Evolutionary conservation across 2,888 invertebrate genomes (phyloP).

Genomic region (Phasia obesa): DNA sequence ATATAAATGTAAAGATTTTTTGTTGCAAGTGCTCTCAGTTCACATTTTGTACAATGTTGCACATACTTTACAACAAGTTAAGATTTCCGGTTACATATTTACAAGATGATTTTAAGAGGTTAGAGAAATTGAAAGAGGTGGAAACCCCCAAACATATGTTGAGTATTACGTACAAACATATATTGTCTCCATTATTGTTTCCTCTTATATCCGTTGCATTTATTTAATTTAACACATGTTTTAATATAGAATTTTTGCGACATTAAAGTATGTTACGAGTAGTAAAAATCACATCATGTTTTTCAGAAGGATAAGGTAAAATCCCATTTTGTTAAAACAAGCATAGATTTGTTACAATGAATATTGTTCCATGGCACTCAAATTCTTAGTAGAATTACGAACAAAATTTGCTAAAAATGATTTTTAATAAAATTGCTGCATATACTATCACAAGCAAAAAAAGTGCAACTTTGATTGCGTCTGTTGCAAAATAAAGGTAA

Average conservation of each 20-base stretch:
- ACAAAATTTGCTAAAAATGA: no score
- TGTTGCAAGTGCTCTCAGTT: background rate
- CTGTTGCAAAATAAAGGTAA: no score
- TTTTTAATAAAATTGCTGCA: background rate
- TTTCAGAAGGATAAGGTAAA: constrained; percentile 10
- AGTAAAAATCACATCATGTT: constrained; percentile 18
- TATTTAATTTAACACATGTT: constrained; percentile 50
- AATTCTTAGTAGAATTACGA: background rate
- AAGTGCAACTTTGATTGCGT: no score
- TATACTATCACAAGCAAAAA: no score
- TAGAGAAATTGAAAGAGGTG: constrained; percentile 36
- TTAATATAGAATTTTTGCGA: constrained; percentile 41
- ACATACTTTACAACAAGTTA: constrained; percentile 33
- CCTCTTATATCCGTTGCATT: constrained; percentile 34
- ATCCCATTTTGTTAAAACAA: background rate
- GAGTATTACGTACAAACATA: background rate
- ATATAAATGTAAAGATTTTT: constrained; percentile 5
- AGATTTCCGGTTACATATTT: constrained; percentile 43
- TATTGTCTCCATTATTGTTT: constrained; percentile 33
- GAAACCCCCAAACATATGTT: constrained; percentile 34
- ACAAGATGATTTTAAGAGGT: constrained; percentile 49
- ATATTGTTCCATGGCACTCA: background rate
- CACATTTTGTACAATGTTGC: constrained; percentile 30
- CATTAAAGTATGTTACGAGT: no score
- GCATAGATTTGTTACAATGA: background rate